These are phyloP conservation scores for Gastrophysa polygoni DNA, from an alignment of 2,888 invertebrate species.

Conservation along the genomic window DNA sequence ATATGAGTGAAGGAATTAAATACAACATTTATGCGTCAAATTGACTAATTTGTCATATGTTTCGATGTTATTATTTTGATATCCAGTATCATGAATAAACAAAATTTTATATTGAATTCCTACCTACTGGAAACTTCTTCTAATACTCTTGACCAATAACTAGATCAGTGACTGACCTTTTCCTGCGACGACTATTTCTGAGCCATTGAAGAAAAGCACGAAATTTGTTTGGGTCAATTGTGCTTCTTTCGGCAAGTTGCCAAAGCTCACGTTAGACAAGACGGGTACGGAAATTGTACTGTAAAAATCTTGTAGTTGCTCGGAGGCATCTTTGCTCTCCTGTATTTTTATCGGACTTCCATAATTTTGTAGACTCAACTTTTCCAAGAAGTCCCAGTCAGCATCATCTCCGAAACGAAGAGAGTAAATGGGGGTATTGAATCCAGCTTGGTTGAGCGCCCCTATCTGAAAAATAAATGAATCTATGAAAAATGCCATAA, in stretches of 20 bases:
- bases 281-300: slow-evolving; percentile 69
- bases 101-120: too few relatives aligned
- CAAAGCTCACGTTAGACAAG: slow-evolving; percentile 66
- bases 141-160: not conserved
- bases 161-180: slow-evolving; percentile 21
- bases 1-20: too few relatives aligned
- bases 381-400: slow-evolving; percentile 67
- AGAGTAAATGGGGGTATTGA: slow-evolving; percentile 61
- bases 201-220: slow-evolving; percentile 64
- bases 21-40: too few relatives aligned
- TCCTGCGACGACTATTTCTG: slow-evolving; percentile 68
- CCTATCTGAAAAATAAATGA: slow-evolving; percentile 38
- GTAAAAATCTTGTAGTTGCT: slow-evolving; percentile 69
- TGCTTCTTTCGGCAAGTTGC: slow-evolving; percentile 57
- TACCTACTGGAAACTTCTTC: too few relatives aligned
- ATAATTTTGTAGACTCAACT: slow-evolving; percentile 65
- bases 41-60: too few relatives aligned
- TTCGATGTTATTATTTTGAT: too few relatives aligned
- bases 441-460: slow-evolving; percentile 59
- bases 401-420: slow-evolving; percentile 71
- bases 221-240: slow-evolving; percentile 62
- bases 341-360: slow-evolving; percentile 72
- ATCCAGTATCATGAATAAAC: too few relatives aligned
- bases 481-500: too few relatives aligned
- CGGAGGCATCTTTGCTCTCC: slow-evolving; percentile 67